Percentiles rank a stretch among this genome's conserved stretches.
phyloP scores from a whole-genome alignment of 2,113 vertebrate species.

The Perca schrenkii region DNA sequence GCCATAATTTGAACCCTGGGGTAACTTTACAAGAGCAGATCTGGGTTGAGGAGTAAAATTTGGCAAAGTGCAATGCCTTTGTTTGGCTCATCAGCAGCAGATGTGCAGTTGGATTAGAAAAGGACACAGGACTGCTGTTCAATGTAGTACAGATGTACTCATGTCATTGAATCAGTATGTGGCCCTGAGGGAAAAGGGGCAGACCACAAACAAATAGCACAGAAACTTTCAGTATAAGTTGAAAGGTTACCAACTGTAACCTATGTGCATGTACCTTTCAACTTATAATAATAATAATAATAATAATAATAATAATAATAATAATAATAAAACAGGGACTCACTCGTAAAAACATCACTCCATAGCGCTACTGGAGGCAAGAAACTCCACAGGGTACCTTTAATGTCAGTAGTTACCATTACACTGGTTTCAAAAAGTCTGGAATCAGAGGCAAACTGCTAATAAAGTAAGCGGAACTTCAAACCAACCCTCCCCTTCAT shows the following conservation, averaged over 20 bases:
- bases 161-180: slow-evolving; percentile 82
- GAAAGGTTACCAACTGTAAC: neutral
- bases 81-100: slow-evolving; percentile 80
- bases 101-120: slow-evolving; percentile 76
- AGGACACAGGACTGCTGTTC: slow-evolving; percentile 69
- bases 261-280: neutral
- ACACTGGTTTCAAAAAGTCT: slow-evolving; percentile 19
- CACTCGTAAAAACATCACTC: slow-evolving; percentile 6
- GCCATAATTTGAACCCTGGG: slow-evolving; percentile 49
- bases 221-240: slow-evolving; percentile 37
- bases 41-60: slow-evolving; percentile 53
- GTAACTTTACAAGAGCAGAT: slow-evolving; percentile 47
- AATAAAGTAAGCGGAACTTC: slow-evolving; percentile 18
- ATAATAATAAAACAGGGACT: neutral
- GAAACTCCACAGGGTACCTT: slow-evolving; percentile 11
- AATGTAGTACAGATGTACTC: slow-evolving; percentile 81
- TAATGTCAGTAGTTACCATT: slow-evolving; percentile 2
- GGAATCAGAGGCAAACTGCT: slow-evolving; percentile 4
- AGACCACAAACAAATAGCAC: slow-evolving; percentile 73
- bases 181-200: slow-evolving; percentile 56
- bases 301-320: neutral
- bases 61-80: slow-evolving; percentile 69
- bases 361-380: neutral
- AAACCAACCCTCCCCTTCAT: slow-evolving; percentile 28
- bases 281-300: neutral